These are phyloP conservation scores for Zosterops hypoxanthus DNA, from an alignment of 2,113 vertebrate species.

Conservation along the genomic window DNA sequence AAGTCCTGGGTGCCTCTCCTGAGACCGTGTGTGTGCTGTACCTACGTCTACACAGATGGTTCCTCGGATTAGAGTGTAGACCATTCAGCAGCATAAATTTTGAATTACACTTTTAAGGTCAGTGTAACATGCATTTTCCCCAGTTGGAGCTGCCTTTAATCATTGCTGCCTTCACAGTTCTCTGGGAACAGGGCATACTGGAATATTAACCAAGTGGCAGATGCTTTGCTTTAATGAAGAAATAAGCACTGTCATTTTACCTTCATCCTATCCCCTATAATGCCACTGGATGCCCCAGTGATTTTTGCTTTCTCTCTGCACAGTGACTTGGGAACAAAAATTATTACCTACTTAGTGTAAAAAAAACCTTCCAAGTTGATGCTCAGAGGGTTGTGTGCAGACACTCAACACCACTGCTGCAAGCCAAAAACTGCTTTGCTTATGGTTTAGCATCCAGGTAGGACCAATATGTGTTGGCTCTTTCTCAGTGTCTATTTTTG, in stretches of 20 bases:
- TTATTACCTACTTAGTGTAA: background rate
- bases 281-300: background rate
- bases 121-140: background rate
- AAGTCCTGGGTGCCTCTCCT: background rate
- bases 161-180: background rate
- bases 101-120: constrained; percentile 6
- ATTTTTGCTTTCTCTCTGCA: background rate
- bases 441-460: background rate
- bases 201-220: background rate
- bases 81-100: background rate
- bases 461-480: background rate
- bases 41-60: background rate
- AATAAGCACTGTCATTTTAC: background rate
- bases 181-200: background rate
- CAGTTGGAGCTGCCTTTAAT: background rate
- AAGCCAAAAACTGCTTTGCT: background rate
- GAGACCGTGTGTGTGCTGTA: background rate
- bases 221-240: constrained; percentile 16
- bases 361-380: background rate
- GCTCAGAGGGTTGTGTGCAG: background rate
- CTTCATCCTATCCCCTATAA: background rate
- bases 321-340: background rate
- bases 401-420: background rate
- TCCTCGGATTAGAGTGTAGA: background rate
- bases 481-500: background rate